Base-by-base conservation (phyloP, 2,797 vertebrate species). In the Rallus crepitans region DNA sequence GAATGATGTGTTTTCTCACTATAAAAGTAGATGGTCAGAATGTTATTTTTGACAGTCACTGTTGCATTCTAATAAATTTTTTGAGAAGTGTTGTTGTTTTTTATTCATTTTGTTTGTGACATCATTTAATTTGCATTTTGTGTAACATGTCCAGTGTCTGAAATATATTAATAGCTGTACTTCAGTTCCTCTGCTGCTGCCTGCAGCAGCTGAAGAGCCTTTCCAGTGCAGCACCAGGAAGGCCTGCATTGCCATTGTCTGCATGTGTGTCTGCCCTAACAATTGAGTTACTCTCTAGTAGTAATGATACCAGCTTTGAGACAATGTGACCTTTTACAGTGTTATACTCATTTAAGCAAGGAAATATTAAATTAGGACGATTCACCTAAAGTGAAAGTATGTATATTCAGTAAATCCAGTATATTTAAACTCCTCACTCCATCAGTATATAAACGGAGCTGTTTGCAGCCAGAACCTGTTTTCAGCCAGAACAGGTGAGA, bases 51-150 rank as follows among this genome's bases (percentile, higher is more conserved):
- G 48, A 56, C 21, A 84, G 33, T 42, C 19, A 31, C 14, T 89
- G 37, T 55, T 91, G 71, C 72, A 65, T 91, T 72, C 60, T 47
- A 94, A 77, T 94, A 94, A 82, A n/a, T 10, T 77, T 63, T 48
- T 78, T 68, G 52, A 64, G n/a, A 90, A 76, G 8, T 24, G 31
- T 70, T 42, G 7, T 70, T 69, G 9, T 1, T 33, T 87, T 92
- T 27, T 83, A 63, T 40, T 90, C 0, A 60, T 57, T 77, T 95
- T 91, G 33, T 13, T 70, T 73, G 30, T 77, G 7, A 1, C 37
- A 35, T 63, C 18, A 39, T 28, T 69, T 80, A 59, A 66, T 27
- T 33, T 82, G 48, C 50, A 20, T 81, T 37, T 71, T n/a, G 50
- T 24, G 23, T 30, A 70, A 70, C 30, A 60, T 60, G 40, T 56